Base-by-base conservation (phyloP, 2,888 invertebrate genomes). In the Drosophila ustulata region DNA sequence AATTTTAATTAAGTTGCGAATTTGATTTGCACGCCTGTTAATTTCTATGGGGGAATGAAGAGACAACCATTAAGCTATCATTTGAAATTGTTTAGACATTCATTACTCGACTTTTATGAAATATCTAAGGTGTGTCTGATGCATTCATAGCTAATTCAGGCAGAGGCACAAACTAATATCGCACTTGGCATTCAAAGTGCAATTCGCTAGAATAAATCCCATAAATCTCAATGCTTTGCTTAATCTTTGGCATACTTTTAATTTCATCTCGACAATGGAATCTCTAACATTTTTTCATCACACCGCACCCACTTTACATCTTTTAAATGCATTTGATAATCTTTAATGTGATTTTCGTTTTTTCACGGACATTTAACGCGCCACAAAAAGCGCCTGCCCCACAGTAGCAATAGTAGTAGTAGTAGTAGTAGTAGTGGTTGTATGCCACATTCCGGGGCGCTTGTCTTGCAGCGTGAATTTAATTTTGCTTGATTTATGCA, bases 401-500 rank as follows among this genome's bases (percentile, higher is more conserved):
- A 69, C 18, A 18, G 18, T 18, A 18, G 18, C 18, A 18, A 2
- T 18, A 18, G 18, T 18, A 18, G 2, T 18, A 18, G 18, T 18
- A 18, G 2, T 18, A 18, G 18, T 18, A 18, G 1, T 18, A 18
- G 18, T 68, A 8, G 26, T 43, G n/a, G 43, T 55, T 43, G 43
- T 55, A 43, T 79, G 67, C 65, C 65, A 55, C 72, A 64, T 59
- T 46, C 34, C 46, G 46, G 63, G 46, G 63, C 55, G 63, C 23
- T 37, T 71, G 61, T 69, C 62, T 66, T 66, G 69, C 69, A 55
- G 59, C 65, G 58, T 57, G 68, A 85, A 89, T 89, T 85, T 77
- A 87, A 85, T 85, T 89, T 89, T 66, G 68, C 82, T 79, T 89
- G 88, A 85, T 85, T 85, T 85, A 89, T 85, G 89, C 88, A 79